These are phyloP conservation scores for Amiota communis DNA, from an alignment of 2,888 invertebrate species.

Conservation along the genomic window DNA sequence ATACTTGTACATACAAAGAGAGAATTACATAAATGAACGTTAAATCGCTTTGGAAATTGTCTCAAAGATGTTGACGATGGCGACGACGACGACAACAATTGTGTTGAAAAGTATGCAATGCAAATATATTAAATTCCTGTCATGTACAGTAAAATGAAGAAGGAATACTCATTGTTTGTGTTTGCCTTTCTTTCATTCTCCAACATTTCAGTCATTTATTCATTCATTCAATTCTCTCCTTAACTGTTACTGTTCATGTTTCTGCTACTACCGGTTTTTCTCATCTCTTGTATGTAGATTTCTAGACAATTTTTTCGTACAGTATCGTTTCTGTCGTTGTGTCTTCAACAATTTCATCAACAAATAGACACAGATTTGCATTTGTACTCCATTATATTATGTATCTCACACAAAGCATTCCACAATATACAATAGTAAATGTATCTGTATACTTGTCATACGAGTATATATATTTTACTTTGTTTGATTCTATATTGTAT, in stretches of 20 bases:
- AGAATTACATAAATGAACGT: background rate
- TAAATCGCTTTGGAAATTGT: background rate
- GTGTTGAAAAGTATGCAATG: conserved; percentile 51
- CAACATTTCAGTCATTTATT: background rate
- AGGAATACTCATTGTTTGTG: background rate
- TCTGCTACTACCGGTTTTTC: background rate
- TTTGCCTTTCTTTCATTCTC: background rate
- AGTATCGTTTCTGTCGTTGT: background rate
- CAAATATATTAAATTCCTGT: conserved; percentile 65
- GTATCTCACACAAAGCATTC: background rate
- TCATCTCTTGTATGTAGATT: background rate
- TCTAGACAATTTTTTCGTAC: background rate
- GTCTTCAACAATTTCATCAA: background rate
- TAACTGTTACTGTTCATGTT: background rate
- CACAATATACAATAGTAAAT: background rate
- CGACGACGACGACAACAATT: conserved; percentile 21
- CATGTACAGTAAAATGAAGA: conserved; percentile 51
- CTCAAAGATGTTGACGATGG: background rate
- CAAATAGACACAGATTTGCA: conserved; percentile 18
- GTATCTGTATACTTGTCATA: background rate
- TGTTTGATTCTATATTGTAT: conserved; percentile 19
- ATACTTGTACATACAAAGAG: too few relatives aligned
- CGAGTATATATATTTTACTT: background rate
- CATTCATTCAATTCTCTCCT: background rate
- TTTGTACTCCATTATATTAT: conserved; percentile 14